These are phyloP conservation scores for Prosopocoilus inquinatus DNA, from an alignment of 2,888 invertebrate species.

Conservation along the genomic window DNA sequence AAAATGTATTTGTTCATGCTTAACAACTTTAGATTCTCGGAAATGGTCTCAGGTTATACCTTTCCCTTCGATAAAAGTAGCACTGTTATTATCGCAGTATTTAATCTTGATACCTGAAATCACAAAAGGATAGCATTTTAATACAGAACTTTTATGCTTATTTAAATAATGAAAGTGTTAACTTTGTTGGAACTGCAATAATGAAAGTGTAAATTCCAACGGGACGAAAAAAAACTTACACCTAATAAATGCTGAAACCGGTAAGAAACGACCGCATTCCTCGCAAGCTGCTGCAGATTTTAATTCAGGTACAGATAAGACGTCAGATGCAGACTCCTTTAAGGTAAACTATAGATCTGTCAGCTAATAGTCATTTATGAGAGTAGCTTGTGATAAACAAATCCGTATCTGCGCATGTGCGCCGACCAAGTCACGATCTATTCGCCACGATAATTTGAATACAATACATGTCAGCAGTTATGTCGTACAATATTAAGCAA, in stretches of 20 bases:
- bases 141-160: too few relatives aligned
- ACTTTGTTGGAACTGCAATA: too few relatives aligned
- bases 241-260: neutral
- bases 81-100: too few relatives aligned
- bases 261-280: constrained; percentile 18
- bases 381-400: constrained; percentile 47
- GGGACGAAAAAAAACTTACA: too few relatives aligned
- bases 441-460: constrained; percentile 48
- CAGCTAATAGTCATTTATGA: constrained; percentile 50
- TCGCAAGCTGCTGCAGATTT: constrained; percentile 17
- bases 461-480: constrained; percentile 48
- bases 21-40: too few relatives aligned
- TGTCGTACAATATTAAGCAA: constrained; percentile 32
- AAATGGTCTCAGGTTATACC: too few relatives aligned
- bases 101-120: too few relatives aligned
- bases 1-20: too few relatives aligned
- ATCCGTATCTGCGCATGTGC: constrained; percentile 49
- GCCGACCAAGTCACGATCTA: constrained; percentile 46
- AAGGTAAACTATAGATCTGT: constrained; percentile 48
- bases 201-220: too few relatives aligned
- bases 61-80: too few relatives aligned
- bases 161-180: too few relatives aligned
- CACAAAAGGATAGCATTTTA: too few relatives aligned
- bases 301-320: constrained; percentile 25
- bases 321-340: constrained; percentile 26